Evolutionary conservation across 2,797 vertebrate species (phyloP), one percentile per base, ranked within the genome.

Genomic region (Acanthurus tractus): DNA sequence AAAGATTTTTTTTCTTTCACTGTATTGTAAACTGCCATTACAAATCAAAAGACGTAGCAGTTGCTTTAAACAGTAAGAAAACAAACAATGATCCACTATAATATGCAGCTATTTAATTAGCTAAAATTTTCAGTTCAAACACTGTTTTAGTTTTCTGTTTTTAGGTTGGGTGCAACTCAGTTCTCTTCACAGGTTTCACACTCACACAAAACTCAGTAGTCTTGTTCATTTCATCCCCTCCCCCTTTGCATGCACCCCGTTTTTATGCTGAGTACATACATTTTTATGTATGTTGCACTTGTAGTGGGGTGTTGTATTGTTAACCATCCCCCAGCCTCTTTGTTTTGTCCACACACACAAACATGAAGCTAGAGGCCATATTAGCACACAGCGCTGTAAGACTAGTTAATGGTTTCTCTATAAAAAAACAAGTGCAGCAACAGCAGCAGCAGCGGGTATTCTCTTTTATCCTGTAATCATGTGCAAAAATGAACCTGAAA

Each of bases 261-360:
- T 82, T 90, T 87, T 88, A 86, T 91, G 90, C 89, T 89, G 88
- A 92, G 79, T 78, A 48, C 68, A 84, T 83, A 76, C 74, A 64
- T 85, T 86, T 85, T 76, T 29, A 79, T 75, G 72, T 83, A 88
- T 86, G 83, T 79, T 81, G 77, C 58, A 72, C 82, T 72, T 79
- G 80, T 79, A 72, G 64, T 40, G 25, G 68, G 67, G 59, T 42
- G 67, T 50, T 70, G 82, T 56, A 18, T 53, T 14, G 38, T 80
- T 82, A 83, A 75, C 78, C 80, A 69, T 77, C 83, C 83, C 72
- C 66, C 73, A 64, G 52, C 57, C 58, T 65, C 56, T 53, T 12
- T 53, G 45, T 40, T 48, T 67, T 56, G 20, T 77, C 59, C 80
- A 76, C 40, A 76, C 67, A 76, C 68, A 70, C 69, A 50, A 57